A percentile compares a stretch with the other conserved stretches of the same genome.
These are phyloP conservation scores for Anorthoa munda DNA, from an alignment of 2,888 invertebrate genomes.

Conservation along the genomic window DNA sequence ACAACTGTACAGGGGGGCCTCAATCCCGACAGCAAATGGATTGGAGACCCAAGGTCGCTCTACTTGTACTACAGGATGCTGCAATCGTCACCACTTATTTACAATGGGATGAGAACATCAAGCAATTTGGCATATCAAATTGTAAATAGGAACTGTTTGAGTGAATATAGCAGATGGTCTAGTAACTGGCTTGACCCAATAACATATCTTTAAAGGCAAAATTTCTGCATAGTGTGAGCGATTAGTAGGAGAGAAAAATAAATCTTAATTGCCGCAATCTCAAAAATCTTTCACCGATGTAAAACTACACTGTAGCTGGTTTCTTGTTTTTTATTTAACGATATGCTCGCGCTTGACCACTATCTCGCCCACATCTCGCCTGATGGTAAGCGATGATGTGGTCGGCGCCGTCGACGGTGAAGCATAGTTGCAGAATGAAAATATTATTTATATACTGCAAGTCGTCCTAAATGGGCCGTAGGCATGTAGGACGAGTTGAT, in stretches of 20 bases:
- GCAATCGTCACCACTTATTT: conserved; percentile 44
- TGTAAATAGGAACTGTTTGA: conserved; percentile 21
- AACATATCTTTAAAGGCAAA: background rate
- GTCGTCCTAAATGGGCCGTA: too few species aligned
- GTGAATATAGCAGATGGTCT: conserved; percentile 9
- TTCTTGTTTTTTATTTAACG: too few species aligned
- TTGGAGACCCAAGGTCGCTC: conserved; percentile 48
- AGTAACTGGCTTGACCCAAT: conserved; percentile 27
- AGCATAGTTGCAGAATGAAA: too few species aligned
- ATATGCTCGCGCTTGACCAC: too few species aligned
- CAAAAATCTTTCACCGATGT: background rate
- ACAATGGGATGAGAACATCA: conserved; percentile 52
- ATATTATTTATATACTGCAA: too few species aligned
- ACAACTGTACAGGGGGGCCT: conserved; percentile 49
- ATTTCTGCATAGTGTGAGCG: too few species aligned
- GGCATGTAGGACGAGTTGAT: too few species aligned
- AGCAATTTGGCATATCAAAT: conserved; percentile 40
- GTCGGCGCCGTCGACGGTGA: too few species aligned
- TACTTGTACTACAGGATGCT: conserved; percentile 54
- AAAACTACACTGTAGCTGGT: background rate
- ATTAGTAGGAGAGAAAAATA: too few species aligned
- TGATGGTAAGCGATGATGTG: too few species aligned
- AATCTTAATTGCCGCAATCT: too few species aligned
- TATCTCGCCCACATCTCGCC: too few species aligned
- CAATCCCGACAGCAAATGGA: conserved; percentile 35